These are phyloP conservation scores for Pelodytes ibericus DNA, from an alignment of 2,797 vertebrate genomes.

Conservation along the genomic window DNA sequence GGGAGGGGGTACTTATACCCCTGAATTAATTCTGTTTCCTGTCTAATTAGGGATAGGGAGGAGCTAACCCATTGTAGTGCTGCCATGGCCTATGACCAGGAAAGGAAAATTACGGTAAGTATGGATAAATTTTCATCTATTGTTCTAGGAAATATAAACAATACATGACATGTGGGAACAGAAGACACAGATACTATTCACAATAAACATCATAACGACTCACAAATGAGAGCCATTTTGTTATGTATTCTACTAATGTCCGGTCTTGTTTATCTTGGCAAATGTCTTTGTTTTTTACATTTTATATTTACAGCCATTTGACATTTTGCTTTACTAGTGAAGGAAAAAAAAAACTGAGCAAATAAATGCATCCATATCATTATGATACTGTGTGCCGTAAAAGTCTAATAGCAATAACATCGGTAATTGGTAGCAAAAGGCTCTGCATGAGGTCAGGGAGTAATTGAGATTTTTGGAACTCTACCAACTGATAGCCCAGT, in stretches of 20 bases:
- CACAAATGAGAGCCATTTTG: background rate
- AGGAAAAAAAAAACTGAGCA: background rate
- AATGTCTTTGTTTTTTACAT: background rate
- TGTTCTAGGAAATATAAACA: too few relatives aligned
- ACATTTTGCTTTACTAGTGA: background rate
- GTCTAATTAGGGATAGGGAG: too few relatives aligned
- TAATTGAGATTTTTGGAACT: background rate
- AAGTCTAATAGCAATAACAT: background rate
- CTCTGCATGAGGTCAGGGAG: background rate
- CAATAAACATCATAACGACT: background rate
- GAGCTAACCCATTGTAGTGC: too few relatives aligned
- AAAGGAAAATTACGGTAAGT: too few relatives aligned
- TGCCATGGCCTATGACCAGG: too few relatives aligned
- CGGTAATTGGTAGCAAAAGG: background rate
- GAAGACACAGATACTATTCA: background rate
- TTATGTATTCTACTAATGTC: background rate
- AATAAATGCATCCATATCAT: background rate
- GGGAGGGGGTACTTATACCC: too few relatives aligned
- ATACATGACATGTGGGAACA: background rate
- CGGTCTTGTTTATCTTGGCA: too few relatives aligned
- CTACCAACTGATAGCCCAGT: background rate
- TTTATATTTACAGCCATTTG: background rate
- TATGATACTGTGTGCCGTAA: background rate
- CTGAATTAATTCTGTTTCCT: too few relatives aligned
- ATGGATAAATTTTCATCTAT: too few relatives aligned